These are phyloP conservation scores for Mystacides longicornis DNA, from an alignment of 2,888 invertebrate species.

Conservation along the genomic window DNA sequence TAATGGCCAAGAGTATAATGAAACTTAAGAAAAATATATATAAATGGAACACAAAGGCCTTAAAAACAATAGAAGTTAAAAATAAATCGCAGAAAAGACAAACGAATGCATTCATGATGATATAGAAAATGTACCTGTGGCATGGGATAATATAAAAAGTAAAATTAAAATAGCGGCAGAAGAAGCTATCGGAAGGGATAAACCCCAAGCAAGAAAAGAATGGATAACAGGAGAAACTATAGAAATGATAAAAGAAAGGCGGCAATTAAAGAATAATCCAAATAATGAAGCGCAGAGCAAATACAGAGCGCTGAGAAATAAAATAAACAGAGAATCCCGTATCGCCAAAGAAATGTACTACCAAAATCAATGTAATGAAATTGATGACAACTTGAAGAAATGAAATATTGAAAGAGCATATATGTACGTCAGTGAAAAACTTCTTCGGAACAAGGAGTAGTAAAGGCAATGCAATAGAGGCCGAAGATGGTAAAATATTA, in stretches of 20 bases:
- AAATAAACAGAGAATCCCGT: slow-evolving; percentile 5
- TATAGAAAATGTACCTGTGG: background rate
- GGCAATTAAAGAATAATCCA: background rate
- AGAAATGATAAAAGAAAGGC: no score
- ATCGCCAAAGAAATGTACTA: background rate
- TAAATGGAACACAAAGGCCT: background rate
- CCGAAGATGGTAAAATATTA: background rate
- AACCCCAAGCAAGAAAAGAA: slow-evolving; percentile 2
- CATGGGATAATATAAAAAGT: background rate
- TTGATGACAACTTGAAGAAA: background rate
- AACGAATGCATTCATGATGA: background rate
- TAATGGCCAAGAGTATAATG: slow-evolving; percentile 1
- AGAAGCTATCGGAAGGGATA: background rate
- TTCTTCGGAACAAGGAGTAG: background rate
- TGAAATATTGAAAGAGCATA: background rate
- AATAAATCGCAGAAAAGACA: slow-evolving; percentile 2
- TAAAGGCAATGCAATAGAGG: background rate
- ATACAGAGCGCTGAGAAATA: slow-evolving; percentile 1
- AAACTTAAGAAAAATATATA: slow-evolving; percentile 2
- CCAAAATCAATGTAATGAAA: background rate
- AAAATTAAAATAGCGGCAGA: background rate
- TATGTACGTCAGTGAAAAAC: background rate
- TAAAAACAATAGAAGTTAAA: background rate
- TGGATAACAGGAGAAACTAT: slow-evolving; percentile 1
- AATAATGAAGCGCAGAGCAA: slow-evolving; percentile 2